Conservation (phyloP, 2,113 vertebrate species). For the Candoia aspera region DNA sequence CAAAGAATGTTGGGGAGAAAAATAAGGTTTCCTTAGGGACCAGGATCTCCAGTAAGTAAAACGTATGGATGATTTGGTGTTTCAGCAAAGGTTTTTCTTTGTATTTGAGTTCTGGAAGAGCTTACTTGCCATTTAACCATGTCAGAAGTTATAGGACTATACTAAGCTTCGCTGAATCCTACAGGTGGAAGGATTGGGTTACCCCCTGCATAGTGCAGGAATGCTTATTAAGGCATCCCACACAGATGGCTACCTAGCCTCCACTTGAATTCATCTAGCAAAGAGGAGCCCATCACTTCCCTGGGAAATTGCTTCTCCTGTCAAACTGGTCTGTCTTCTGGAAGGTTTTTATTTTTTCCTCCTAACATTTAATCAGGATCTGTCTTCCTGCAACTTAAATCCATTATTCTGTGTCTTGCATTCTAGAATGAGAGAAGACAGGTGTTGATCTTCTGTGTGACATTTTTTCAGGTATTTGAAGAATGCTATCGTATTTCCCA, state of each 20-base stretch:
- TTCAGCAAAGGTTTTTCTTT: not conserved
- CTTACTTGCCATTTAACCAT: not conserved
- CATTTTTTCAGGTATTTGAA: not conserved
- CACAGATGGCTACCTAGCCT: not conserved
- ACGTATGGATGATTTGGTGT: not conserved
- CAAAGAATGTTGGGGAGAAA: not conserved
- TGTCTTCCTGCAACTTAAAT: not conserved
- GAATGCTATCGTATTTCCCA: not conserved
- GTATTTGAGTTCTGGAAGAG: not conserved
- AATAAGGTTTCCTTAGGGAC: conserved; percentile 43
- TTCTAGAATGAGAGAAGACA: not conserved
- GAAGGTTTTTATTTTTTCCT: not conserved
- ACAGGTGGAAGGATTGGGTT: not conserved
- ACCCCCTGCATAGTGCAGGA: not conserved
- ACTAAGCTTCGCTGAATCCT: not conserved
- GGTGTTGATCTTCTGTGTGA: not conserved
- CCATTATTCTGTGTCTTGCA: not conserved
- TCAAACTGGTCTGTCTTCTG: not conserved
- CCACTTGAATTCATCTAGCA: not conserved
- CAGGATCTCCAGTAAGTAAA: conserved; percentile 36
- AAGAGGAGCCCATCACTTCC: not conserved
- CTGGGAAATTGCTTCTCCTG: not conserved
- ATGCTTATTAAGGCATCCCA: not conserved
- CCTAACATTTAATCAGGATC: not conserved
- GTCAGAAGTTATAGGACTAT: not conserved